phyloP scores from a whole-genome alignment of 64 coral and sea anemone genomes.

The Stichodactyla helianthus region DNA sequence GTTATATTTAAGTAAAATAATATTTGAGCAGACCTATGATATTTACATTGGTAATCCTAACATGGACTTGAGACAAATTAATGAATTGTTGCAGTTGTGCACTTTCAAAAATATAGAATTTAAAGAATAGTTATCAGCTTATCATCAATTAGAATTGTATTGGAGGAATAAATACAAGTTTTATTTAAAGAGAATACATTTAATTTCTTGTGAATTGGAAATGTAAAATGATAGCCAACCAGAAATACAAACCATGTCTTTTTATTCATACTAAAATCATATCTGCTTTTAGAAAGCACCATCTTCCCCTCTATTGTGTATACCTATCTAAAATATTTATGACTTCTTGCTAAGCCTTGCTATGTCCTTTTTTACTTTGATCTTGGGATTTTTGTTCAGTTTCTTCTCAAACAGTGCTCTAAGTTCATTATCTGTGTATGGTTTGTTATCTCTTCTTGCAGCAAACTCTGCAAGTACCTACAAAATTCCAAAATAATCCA shows the following conservation, averaged over 20 bases:
- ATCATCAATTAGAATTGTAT: too few species aligned
- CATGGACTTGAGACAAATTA: too few species aligned
- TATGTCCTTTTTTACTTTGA: slow-evolving; percentile 84
- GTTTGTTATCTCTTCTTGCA: slow-evolving; percentile 46
- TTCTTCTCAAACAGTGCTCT: slow-evolving; percentile 86
- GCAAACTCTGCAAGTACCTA: slow-evolving; percentile 86
- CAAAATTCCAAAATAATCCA: not conserved
- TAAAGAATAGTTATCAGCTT: too few species aligned
- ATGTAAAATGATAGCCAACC: too few species aligned
- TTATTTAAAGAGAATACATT: too few species aligned
- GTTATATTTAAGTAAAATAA: not conserved
- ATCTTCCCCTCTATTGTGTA: not conserved
- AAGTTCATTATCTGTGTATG: slow-evolving; percentile 74
- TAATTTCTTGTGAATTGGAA: too few species aligned
- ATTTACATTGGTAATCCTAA: not conserved
- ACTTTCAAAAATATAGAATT: too few species aligned
- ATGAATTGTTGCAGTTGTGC: too few species aligned
- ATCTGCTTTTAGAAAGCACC: not conserved
- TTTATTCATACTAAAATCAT: too few species aligned
- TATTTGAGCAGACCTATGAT: not conserved
- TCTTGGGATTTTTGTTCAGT: slow-evolving; percentile 80
- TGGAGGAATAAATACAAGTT: too few species aligned
- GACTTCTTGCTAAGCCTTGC: slow-evolving; percentile 60
- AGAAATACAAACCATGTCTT: too few species aligned
- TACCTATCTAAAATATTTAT: not conserved